A percentile compares a stretch with the other conserved stretches of the same genome.
Evolutionary conservation across 2,888 invertebrate species (phyloP).

Genomic region (Chymomyza caudatula): DNA sequence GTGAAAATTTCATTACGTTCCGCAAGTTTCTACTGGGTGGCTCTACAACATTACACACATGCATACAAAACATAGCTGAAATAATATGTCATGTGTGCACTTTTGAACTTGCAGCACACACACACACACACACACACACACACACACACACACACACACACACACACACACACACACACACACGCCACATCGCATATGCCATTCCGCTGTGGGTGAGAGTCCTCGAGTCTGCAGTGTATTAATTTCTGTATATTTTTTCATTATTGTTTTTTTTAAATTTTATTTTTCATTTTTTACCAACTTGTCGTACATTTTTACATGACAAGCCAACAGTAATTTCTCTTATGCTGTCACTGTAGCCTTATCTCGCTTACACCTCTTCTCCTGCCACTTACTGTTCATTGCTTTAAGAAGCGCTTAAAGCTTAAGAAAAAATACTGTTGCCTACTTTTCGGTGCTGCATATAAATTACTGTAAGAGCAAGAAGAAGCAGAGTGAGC

Average conservation of each 20-base stretch:
- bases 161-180: not conserved
- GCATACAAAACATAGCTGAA: conserved; percentile 25
- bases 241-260: not conserved
- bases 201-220: not conserved
- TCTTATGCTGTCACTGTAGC: not conserved
- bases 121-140: not conserved
- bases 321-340: not conserved
- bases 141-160: conserved; percentile 2
- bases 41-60: conserved; percentile 3
- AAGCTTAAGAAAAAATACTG: not conserved
- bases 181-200: not conserved
- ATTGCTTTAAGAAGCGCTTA: not conserved
- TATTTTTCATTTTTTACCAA: not conserved
- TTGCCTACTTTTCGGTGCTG: conserved; percentile 31
- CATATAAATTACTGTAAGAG: conserved; percentile 45
- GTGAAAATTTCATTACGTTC: not conserved
- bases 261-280: not conserved
- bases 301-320: not conserved
- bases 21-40: not conserved
- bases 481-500: conserved; percentile 24
- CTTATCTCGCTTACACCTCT: not conserved
- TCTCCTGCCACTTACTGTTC: not conserved
- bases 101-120: conserved; percentile 38
- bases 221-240: not conserved
- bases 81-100: conserved; percentile 68